Percentiles rank a stretch among this genome's conserved stretches.
Evolutionary conservation across 2,113 vertebrate genomes (phyloP).

Genomic region (Albula goreensis): DNA sequence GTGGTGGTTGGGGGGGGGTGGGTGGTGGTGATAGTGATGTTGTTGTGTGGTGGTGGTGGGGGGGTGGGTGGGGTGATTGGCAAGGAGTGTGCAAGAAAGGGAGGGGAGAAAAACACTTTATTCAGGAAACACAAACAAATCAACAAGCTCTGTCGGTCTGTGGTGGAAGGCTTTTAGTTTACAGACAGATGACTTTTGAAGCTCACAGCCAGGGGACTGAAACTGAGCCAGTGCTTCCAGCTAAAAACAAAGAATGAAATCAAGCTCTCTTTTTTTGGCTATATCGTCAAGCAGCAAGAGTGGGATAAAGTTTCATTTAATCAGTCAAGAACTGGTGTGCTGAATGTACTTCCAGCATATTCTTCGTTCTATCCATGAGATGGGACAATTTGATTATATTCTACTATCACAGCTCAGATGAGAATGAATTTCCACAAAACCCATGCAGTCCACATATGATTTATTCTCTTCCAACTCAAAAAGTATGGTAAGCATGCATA

Average conservation of each 20-base stretch:
- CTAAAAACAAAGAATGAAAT: not conserved
- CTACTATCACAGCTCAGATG: not conserved
- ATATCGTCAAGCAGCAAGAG: not conserved
- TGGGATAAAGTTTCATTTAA: not conserved
- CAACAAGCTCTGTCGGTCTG: constrained; percentile 28
- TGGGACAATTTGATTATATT: not conserved
- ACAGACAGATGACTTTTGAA: constrained; percentile 20
- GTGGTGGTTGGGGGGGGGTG: not conserved
- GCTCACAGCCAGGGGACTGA: not conserved
- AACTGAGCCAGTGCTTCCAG: not conserved
- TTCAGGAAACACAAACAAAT: constrained; percentile 26
- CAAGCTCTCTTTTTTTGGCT: not conserved
- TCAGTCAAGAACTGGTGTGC: not conserved
- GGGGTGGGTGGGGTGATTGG: not conserved
- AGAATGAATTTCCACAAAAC: not conserved
- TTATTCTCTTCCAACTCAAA: no score
- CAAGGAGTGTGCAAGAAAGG: no score
- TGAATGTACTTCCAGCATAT: not conserved
- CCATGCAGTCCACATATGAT: not conserved
- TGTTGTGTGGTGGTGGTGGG: no score
- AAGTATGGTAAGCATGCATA: no score
- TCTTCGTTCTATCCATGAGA: not conserved
- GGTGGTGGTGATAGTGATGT: not conserved
- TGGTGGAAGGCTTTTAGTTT: constrained; percentile 13
- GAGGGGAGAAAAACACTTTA: not conserved